Base-by-base conservation (phyloP, 1,140 invertebrate species). In the Leguminivora glycinivorella region DNA sequence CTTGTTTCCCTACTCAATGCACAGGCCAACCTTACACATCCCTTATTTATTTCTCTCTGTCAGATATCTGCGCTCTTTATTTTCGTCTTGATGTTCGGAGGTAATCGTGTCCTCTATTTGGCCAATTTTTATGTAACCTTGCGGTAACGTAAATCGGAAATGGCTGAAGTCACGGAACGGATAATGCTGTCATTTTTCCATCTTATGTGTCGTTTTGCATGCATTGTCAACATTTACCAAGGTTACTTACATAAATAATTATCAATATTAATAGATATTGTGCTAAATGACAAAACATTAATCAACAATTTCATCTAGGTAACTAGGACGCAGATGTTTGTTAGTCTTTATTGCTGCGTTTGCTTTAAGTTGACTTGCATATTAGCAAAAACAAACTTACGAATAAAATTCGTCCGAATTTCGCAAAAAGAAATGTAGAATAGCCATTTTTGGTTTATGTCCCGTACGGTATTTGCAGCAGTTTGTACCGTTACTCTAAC, bases 391-490 rank as follows among this genome's bases (percentile, higher is more conserved):
- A 9, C 17, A 22, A 52, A 22, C 7, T 52, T 10, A 22, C 7
- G 47, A 22, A 52, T 17, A 47, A 52, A 22, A 19, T 52, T 5
- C 7, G 68, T 80, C 77, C 68, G 38, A 82, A 82, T 79, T 83
- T 76, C 72, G 79, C 72, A 81, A 76, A 78, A 78, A 68, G 68
- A 56, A 71, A 69, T 73, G 71, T 68, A 77, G 79, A 69, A 77
- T 79, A 73, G 74, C 78, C 73, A 79, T 84, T 85, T 87, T 87
- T 82, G 81, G 81, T 82, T 84, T 82, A 82, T 80, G 79, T 80
- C 78, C 72, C 83, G 80, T 86, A 90, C 86, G 88, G 88, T 88
- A 90, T 84, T 80, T 74, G 82, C 83, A 89, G 85, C 88, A 84
- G 88, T 88, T 81, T 81, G 70, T 74, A 84, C 87, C 83, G 88